Percentiles rank a stretch among this genome's conserved stretches.
These are phyloP conservation scores for Drosophila leontia DNA, from an alignment of 1,140 invertebrate genomes.

Conservation along the genomic window DNA sequence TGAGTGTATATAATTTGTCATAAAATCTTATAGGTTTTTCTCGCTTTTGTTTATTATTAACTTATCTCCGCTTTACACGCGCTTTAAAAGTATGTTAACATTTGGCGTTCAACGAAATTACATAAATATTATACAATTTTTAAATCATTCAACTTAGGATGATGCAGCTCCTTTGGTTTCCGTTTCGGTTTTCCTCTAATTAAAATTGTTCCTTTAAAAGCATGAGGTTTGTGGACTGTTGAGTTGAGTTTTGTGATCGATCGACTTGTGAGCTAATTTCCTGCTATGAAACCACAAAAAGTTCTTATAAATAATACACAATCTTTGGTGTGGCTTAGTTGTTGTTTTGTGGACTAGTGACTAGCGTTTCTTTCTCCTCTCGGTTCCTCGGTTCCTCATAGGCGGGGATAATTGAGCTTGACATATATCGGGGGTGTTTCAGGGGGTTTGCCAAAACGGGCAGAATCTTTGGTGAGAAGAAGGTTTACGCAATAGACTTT, in stretches of 20 bases:
- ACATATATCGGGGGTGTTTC: constrained; percentile 25
- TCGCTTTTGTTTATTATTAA: constrained; percentile 50
- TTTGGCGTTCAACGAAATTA: constrained; percentile 59
- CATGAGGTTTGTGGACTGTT: constrained; percentile 58
- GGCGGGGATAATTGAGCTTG: constrained; percentile 58
- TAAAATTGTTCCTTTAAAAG: constrained; percentile 59
- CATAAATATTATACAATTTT: constrained; percentile 71
- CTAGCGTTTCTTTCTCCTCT: constrained; percentile 37
- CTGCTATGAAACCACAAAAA: constrained; percentile 49
- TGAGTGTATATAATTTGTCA: constrained; percentile 69
- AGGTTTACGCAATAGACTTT: constrained; percentile 17
- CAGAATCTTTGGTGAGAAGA: constrained; percentile 19
- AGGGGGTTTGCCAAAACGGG: constrained; percentile 38
- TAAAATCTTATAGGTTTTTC: constrained; percentile 58
- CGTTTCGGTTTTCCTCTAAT: constrained; percentile 38
- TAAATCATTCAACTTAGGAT: constrained; percentile 62
- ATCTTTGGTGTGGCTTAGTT: constrained; percentile 27
- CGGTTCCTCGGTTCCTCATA: constrained; percentile 23
- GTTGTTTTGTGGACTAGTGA: constrained; percentile 36
- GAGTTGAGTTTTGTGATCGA: constrained; percentile 21
- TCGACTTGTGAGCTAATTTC: constrained; percentile 28
- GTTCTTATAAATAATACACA: constrained; percentile 39
- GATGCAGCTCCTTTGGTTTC: constrained; percentile 12
- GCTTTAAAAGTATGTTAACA: constrained; percentile 75
- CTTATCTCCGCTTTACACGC: constrained; percentile 63